A percentile compares a stretch with the other conserved stretches of the same genome.
phyloP scores from a whole-genome alignment of 2,888 invertebrate genomes.

The Rotaria socialis region DNA sequence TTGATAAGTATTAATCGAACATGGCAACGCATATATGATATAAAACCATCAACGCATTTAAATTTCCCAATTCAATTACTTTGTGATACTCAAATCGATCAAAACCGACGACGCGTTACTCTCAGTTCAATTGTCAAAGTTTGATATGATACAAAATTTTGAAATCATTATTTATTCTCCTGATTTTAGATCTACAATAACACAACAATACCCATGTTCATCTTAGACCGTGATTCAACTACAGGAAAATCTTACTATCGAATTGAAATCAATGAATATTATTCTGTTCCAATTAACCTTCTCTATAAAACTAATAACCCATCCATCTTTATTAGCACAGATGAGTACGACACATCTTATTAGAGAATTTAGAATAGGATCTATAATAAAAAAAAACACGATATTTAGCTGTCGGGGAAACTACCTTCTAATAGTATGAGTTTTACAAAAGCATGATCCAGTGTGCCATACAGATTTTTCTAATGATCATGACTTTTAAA shows the following conservation, averaged over 20 bases:
- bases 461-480: no score
- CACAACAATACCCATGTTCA: not conserved
- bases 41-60: not conserved
- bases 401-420: no score
- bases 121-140: constrained; percentile 17
- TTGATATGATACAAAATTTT: not conserved
- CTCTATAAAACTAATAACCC: not conserved
- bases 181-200: not conserved
- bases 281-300: not conserved
- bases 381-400: no score
- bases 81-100: constrained; percentile 5
- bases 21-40: constrained; percentile 9
- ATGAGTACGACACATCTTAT: not conserved
- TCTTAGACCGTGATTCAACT: not conserved
- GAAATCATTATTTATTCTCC: not conserved
- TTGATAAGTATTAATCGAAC: not conserved
- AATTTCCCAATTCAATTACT: not conserved
- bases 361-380: no score
- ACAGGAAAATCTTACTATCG: not conserved
- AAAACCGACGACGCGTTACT: not conserved
- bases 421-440: no score
- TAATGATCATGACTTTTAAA: no score
- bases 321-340: not conserved
- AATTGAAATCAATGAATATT: not conserved
- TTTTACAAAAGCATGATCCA: no score